Base-by-base conservation (phyloP, 2,113 vertebrate species). In the Podarcis raffonei region DNA sequence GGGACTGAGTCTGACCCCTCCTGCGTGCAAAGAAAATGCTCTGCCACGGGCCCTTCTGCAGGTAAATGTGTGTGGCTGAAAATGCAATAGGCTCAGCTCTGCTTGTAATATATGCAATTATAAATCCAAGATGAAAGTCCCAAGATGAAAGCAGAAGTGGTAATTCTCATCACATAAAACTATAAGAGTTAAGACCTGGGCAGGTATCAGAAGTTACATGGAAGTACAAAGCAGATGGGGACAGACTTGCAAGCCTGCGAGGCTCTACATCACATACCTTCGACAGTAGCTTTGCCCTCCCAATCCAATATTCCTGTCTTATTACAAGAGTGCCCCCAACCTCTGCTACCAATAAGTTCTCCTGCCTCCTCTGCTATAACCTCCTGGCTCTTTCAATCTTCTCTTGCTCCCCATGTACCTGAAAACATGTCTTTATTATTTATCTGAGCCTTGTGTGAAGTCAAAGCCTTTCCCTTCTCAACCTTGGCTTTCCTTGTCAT, bases 401-500 rank as follows among this genome's bases (percentile, higher is more conserved):
- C 76, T 91, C 11, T 35, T 89, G 4, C 35, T 92, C 85, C 78
- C 57, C 12, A 4, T n/a, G 57, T 72, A 22, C 69, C 83, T 90
- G 84, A 37, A 87, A 86, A 69, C 11, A 11, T 1, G 0, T 65
- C 74, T 42, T 9, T 48, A 1, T 62, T 89, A 89, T 92, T 95
- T 87, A 76, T 79, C 84, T 91, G 92, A 81, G 77, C 75, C 87
- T 88, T 53, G 79, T 69, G 23, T 2, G 1, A 0, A 0, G 69
- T 86, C 88, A 75, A 89, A 90, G 90, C 89, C 86, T 90, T 91
- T 79, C 1, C 66, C 88, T 91, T 84, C 87, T 89, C 87, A 93
- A 83, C 85, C 37, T 85, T 87, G 84, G 74, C 80, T 92, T 82
- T 42, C 83, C 0, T 83, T 87, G n/a, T 11, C 5, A 57, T 84